phyloP scores from a whole-genome alignment of 2,888 invertebrate genomes.

The Prosopocoilus inquinatus region DNA sequence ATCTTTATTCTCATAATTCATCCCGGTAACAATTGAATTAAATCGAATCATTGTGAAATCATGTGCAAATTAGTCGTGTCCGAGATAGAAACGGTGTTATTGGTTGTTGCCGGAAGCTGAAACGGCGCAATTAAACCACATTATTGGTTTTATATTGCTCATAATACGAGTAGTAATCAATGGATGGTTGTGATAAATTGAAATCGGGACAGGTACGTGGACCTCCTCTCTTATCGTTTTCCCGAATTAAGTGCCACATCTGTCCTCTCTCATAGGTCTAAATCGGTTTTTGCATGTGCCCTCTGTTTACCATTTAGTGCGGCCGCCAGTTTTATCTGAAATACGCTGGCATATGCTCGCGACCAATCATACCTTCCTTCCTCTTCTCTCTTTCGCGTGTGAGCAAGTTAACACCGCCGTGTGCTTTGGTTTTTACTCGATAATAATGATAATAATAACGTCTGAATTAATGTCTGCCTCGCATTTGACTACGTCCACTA shows the following conservation, averaged over 20 bases:
- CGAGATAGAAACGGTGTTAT: too few species aligned
- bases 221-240: background rate
- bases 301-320: constrained; percentile 7
- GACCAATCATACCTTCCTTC: background rate
- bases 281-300: constrained; percentile 1
- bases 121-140: too few species aligned
- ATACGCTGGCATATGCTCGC: constrained; percentile 7
- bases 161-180: too few species aligned
- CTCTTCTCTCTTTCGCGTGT: background rate
- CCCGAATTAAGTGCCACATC: background rate
- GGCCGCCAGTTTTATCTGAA: constrained; percentile 10
- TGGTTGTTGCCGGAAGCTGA: too few species aligned
- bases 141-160: too few species aligned
- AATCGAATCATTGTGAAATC: too few species aligned
- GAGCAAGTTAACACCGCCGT: background rate
- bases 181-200: too few species aligned
- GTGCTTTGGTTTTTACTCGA: background rate
- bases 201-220: too few species aligned
- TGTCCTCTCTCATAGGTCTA: background rate
- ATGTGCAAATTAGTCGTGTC: too few species aligned
- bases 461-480: background rate
- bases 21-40: too few species aligned
- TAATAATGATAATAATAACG: constrained; percentile 1
- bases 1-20: too few species aligned
- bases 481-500: background rate